Percentiles rank a stretch among this genome's conserved stretches.
These are phyloP conservation scores for Galagoides demidoff DNA, from an alignment of 2,797 vertebrate species.

Conservation along the genomic window DNA sequence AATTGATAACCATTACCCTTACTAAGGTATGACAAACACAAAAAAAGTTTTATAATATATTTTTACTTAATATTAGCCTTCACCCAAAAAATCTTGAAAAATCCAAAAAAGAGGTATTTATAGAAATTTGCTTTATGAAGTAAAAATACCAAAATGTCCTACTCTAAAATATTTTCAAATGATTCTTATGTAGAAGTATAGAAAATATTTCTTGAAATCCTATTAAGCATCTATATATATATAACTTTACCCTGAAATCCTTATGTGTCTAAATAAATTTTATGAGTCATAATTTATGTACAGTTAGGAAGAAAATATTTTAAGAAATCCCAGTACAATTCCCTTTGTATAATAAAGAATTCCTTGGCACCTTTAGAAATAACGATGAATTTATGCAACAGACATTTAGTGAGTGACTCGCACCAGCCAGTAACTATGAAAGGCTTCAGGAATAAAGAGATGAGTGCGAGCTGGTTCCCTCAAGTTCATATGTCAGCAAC, in stretches of 20 bases:
- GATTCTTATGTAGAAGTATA: background rate
- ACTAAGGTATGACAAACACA: background rate
- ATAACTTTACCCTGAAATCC: background rate
- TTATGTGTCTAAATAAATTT: background rate
- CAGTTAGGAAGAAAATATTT: conserved; percentile 19
- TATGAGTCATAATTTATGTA: background rate
- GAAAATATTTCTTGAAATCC: conserved; percentile 1
- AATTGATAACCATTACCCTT: background rate
- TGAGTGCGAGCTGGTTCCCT: background rate
- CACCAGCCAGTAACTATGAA: background rate
- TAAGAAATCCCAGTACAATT: background rate
- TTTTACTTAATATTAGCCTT: background rate
- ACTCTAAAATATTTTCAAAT: background rate
- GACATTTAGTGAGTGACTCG: background rate
- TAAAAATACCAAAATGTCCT: background rate
- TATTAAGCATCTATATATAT: background rate
- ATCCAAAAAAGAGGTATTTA: background rate
- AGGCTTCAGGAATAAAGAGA: background rate
- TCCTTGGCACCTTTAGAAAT: background rate
- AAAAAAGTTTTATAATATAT: background rate
- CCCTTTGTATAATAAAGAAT: background rate
- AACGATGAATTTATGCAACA: background rate
- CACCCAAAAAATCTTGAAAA: background rate
- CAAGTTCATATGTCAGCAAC: background rate
- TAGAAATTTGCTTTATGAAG: background rate